phyloP scores from a whole-genome alignment of 2,113 vertebrate genomes.

The Chionodraco myersi region DNA sequence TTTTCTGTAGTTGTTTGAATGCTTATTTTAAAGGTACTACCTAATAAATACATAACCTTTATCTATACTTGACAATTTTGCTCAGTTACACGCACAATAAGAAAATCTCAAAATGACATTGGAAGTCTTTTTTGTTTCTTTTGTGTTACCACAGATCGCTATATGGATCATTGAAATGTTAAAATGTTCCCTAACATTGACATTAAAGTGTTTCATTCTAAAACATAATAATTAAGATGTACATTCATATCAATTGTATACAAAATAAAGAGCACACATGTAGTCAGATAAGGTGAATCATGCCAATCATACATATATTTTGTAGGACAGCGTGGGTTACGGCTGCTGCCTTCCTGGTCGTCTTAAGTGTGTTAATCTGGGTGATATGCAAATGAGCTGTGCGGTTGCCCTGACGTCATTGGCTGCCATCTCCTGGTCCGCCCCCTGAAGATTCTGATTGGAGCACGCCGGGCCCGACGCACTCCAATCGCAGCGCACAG shows the following conservation, averaged over 20 bases:
- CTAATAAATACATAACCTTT: too few relatives aligned
- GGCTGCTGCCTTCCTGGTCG: too few relatives aligned
- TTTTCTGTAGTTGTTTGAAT: constrained; percentile 1
- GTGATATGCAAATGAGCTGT: too few relatives aligned
- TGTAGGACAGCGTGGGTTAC: background rate
- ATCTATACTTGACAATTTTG: background rate
- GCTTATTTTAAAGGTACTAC: too few relatives aligned
- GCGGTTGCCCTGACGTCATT: too few relatives aligned
- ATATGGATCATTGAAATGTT: background rate
- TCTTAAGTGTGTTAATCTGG: too few relatives aligned
- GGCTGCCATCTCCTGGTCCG: too few relatives aligned
- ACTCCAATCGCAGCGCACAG: too few relatives aligned
- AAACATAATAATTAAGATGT: background rate
- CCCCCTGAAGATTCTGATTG: too few relatives aligned
- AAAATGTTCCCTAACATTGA: background rate
- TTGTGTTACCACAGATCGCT: background rate
- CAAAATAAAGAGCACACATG: background rate
- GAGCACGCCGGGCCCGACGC: too few relatives aligned
- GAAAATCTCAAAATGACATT: background rate
- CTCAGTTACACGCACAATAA: background rate
- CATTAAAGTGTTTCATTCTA: background rate
- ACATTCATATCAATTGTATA: background rate
- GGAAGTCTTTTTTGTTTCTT: background rate
- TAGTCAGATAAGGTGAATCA: background rate
- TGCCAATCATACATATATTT: background rate